Base-by-base conservation (phyloP, 2,888 invertebrate genomes). In the Mechanitis messenoides region DNA sequence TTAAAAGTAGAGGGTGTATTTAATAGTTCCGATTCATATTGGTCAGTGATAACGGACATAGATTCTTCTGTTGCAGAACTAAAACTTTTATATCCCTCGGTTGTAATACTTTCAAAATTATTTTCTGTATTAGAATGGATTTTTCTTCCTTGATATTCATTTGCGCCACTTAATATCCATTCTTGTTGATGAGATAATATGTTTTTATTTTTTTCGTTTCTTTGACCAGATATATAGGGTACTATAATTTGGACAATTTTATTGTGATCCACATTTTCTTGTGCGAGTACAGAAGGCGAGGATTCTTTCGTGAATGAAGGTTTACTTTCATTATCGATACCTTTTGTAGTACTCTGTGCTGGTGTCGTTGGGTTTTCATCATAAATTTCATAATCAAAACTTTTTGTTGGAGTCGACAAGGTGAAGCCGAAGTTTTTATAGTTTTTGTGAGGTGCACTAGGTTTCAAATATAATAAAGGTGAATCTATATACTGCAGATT, bases 171-270 rank as follows among this genome's bases (percentile, higher is more conserved):
- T 33, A 74, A 76, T 20, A 74, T 71, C 79, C 78, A 83, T 53
- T 81, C 78, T 60, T 85, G 76, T 9, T 92, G 91, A 58, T 90
- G 87, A 60, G 71, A 73, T 33, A 70, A 68, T 58, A 67, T 71
- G 54, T 71, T 74, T 58, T 76, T 69, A 9, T 67, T 60, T 53
- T 38, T 59, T 47, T 63, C 62, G 33, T 72, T 69, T 91, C 92
- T 53, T 54, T 81, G 75, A 31, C 71, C 75, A 47, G 92, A 93
- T 2, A 94, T 94, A 71, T 96, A 96, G 0, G 96, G 96, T 63
- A 96, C 94, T 60, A 96, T 94, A 59, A 96, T 94, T 84, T 96
- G 96, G 6, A 94, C 92, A 78, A 94, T 91, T 77, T 93, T 93
- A 5, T 92, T 90, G 72, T 91, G 90, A 71, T 91, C 91, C n/a